Percentiles rank a stretch among this genome's conserved stretches.
Evolutionary conservation across 2,113 vertebrate species (phyloP).

Genomic region (Vulpes lagopus): DNA sequence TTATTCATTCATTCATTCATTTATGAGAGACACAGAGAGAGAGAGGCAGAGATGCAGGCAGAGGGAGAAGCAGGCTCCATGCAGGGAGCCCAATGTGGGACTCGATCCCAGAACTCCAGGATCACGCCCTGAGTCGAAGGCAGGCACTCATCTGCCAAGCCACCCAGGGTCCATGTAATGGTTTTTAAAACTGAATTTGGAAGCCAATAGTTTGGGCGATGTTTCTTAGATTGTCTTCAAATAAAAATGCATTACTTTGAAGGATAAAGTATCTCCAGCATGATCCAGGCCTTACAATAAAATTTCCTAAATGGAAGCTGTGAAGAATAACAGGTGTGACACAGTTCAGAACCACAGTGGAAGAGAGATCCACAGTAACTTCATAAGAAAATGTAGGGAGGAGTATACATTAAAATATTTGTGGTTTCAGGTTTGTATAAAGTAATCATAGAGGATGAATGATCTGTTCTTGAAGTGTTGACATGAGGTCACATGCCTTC

Average conservation of each 20-base stretch:
- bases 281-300: not conserved
- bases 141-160: too few relatives aligned
- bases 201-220: not conserved
- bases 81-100: too few relatives aligned
- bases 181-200: not conserved
- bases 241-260: slow-evolving; percentile 10
- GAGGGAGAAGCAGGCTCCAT: too few relatives aligned
- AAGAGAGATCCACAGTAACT: not conserved
- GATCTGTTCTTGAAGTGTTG: not conserved
- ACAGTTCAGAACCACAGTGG: not conserved
- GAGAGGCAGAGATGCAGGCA: too few relatives aligned
- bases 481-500: not conserved
- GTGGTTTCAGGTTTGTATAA: not conserved
- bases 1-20: too few relatives aligned
- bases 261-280: not conserved
- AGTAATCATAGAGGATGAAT: not conserved
- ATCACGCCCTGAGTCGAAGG: too few relatives aligned
- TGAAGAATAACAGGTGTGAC: not conserved
- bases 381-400: not conserved
- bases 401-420: not conserved
- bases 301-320: not conserved
- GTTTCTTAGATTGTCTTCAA: not conserved
- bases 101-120: too few relatives aligned
- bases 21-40: too few relatives aligned
- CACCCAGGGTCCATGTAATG: not conserved